Percentiles rank a stretch among this genome's conserved stretches.
phyloP scores from a whole-genome alignment of 2,888 invertebrate species.

The Caenorhabditis sinica region DNA sequence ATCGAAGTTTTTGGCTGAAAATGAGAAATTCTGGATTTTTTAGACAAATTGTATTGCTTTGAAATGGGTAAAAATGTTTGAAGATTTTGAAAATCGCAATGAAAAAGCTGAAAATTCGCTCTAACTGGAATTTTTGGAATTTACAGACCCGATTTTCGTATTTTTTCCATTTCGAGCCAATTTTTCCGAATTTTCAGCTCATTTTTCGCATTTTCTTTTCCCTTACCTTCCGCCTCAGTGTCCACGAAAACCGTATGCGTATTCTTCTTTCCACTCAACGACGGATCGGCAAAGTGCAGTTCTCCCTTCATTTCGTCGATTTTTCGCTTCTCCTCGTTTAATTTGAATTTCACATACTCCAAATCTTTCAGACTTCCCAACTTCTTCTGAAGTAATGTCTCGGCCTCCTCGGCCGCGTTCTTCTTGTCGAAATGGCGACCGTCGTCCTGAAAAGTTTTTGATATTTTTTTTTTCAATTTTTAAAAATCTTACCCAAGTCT shows the following conservation, averaged over 20 bases:
- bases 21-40: not conserved
- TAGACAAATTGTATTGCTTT: too few relatives aligned
- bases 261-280: slow-evolving; percentile 59
- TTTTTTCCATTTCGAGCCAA: too few relatives aligned
- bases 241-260: slow-evolving; percentile 81
- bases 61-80: not conserved
- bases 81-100: not conserved
- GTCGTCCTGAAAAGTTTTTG: slow-evolving; percentile 54
- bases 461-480: not conserved
- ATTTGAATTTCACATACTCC: slow-evolving; percentile 92
- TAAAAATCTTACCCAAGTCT: slow-evolving; percentile 85
- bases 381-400: slow-evolving; percentile 90
- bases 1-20: slow-evolving; percentile 87
- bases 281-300: slow-evolving; percentile 77
- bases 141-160: too few relatives aligned
- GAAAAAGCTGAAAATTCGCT: too few relatives aligned
- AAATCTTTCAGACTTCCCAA: slow-evolving; percentile 94
- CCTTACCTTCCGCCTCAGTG: slow-evolving; percentile 76
- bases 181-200: too few relatives aligned
- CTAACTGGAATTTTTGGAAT: too few relatives aligned
- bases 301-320: slow-evolving; percentile 79
- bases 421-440: slow-evolving; percentile 75
- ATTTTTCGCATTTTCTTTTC: not conserved
- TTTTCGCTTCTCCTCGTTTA: slow-evolving; percentile 80
- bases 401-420: slow-evolving; percentile 85